Evolutionary conservation across 2,797 vertebrate genomes (phyloP), one percentile per base, ranked within the genome.

Genomic region (Coccyzus lansbergi): DNA sequence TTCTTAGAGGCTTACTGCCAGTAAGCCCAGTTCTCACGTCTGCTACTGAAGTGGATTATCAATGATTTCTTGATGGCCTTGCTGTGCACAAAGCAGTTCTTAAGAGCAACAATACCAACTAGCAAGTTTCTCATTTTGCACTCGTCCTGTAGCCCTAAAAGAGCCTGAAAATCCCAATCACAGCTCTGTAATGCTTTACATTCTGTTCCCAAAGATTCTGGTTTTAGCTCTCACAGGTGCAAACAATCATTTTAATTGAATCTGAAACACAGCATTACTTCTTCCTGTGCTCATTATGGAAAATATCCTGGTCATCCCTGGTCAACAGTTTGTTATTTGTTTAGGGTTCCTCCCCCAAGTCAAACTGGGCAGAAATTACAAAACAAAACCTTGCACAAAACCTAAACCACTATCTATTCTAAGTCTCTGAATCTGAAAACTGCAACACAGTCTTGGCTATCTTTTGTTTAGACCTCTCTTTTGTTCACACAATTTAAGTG

Each of bases 221-320:
- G 4, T 86, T 93, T 86, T 83, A 90, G 74, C 46, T 92, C 59
- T 92, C 72, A 88, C 13, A n/a, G 33, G 20, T 15, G 16, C 34
- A 86, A 86, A 79, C 28, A 58, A 78, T 78, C 86, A 83, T 84
- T 92, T 83, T 72, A 94, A 83, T 67, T 78, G 26, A 86, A 69
- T 62, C 8, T 92, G 76, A 94, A 94, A 81, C 51, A 86, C 29
- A 64, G 33, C 42, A 64, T 25, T 52, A 44, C 21, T 75, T 34
- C 24, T 65, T 46, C 46, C 19, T 56, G 9, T 24, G 53, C 8
- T 79, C 76, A 67, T 63, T 42, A 76, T 31, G 48, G 29, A 82
- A 93, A 95, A 90, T 74, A 86, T 90, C 92, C 51, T 83, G 69
- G 51, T 68, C 63, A 83, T 65, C 1, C 0, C 29, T 81, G 16